phyloP scores from a whole-genome alignment of 2,888 invertebrate genomes.

The Cactoblastis cactorum region DNA sequence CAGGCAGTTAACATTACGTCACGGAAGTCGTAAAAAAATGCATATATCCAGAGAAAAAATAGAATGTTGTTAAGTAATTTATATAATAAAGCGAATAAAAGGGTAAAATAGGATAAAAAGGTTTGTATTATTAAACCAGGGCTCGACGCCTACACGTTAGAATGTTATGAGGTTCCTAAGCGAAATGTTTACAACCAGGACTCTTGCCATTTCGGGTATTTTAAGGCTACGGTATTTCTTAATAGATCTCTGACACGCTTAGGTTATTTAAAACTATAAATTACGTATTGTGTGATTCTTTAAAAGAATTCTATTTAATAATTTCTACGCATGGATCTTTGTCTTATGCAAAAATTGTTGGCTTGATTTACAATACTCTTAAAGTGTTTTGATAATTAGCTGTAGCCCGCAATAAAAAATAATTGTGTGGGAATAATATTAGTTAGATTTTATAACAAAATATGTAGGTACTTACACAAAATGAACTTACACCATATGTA shows the following conservation, averaged over 20 bases:
- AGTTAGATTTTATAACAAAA: too few relatives aligned
- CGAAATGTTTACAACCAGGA: conserved; percentile 6
- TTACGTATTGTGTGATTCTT: conserved; percentile 27
- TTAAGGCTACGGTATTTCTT: conserved; percentile 32
- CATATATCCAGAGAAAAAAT: too few relatives aligned
- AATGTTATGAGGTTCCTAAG: neutral
- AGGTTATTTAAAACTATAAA: conserved; percentile 25
- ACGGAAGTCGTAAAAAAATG: too few relatives aligned
- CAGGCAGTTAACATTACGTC: too few relatives aligned
- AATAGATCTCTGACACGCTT: conserved; percentile 34
- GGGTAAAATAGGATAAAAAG: too few relatives aligned
- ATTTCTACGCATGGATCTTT: neutral
- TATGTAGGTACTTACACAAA: too few relatives aligned
- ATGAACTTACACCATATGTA: too few relatives aligned
- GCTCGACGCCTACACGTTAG: neutral
- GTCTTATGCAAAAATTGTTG: neutral
- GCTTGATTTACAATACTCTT: neutral
- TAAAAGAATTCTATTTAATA: conserved; percentile 14
- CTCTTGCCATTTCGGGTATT: conserved; percentile 20
- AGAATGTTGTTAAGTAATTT: too few relatives aligned
- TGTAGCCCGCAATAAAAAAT: too few relatives aligned
- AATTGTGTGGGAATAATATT: too few relatives aligned
- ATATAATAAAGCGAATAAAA: too few relatives aligned
- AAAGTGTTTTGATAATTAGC: neutral
- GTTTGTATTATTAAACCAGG: neutral